Percentiles rank a stretch among this genome's conserved stretches.
Evolutionary conservation across 2,113 vertebrate species (phyloP).

Genomic region (Chinchilla lanigera): DNA sequence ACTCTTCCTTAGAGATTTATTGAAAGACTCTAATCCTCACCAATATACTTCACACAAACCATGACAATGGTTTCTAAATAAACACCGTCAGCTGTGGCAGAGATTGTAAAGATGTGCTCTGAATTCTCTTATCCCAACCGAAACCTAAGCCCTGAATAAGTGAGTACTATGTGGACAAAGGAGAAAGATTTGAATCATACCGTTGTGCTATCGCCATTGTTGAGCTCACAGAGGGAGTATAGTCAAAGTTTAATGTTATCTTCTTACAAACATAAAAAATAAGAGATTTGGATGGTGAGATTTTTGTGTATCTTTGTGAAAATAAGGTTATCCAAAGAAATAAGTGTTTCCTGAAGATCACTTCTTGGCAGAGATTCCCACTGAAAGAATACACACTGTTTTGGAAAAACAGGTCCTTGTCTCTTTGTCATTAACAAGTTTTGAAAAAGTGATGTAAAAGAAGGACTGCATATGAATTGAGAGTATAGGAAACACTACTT

Average conservation of each 20-base stretch:
- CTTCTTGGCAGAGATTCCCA: neutral
- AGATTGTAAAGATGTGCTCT: neutral
- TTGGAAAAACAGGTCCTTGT: neutral
- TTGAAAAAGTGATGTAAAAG: slow-evolving; percentile 40
- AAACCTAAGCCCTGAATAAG: neutral
- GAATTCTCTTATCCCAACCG: neutral
- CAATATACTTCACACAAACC: neutral
- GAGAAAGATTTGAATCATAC: neutral
- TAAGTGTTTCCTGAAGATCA: neutral
- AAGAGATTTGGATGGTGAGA: neutral
- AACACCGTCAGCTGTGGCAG: neutral
- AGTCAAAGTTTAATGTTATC: neutral
- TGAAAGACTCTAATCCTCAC: neutral
- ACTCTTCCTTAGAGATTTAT: neutral
- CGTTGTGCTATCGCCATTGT: neutral
- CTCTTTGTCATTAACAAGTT: neutral
- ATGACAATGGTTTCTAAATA: neutral
- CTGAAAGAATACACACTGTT: neutral
- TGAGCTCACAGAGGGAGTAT: neutral
- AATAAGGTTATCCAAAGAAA: neutral
- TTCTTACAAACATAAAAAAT: neutral
- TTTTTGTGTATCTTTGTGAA: neutral
- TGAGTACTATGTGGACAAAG: neutral
- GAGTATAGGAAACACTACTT: neutral
- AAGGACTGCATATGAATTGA: neutral